These are phyloP conservation scores for Sebastes glaucus DNA, from an alignment of 2,797 vertebrate genomes.

Conservation along the genomic window DNA sequence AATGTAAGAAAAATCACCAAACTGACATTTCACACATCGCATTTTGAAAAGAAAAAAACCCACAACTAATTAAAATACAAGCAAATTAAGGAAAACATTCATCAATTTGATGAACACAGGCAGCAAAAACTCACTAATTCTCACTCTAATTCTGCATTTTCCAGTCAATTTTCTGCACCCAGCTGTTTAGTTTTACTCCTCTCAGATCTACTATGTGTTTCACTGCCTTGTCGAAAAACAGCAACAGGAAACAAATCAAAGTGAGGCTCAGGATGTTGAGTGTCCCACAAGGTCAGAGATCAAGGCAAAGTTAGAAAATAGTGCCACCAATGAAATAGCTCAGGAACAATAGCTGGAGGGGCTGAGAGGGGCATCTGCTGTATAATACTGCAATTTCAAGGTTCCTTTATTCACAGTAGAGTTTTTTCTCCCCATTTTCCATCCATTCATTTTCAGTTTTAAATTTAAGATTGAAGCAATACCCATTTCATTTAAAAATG, in stretches of 20 bases:
- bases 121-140: background rate
- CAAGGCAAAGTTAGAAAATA: slow-evolving; percentile 24
- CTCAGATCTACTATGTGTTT: slow-evolving; percentile 3
- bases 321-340: background rate
- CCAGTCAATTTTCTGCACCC: background rate
- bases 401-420: slow-evolving; percentile 33
- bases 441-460: slow-evolving; percentile 32
- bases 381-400: slow-evolving; percentile 40
- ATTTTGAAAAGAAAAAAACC: background rate
- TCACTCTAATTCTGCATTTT: background rate
- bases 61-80: background rate
- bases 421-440: background rate
- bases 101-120: background rate
- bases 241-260: slow-evolving; percentile 38
- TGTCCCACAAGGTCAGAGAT: slow-evolving; percentile 34
- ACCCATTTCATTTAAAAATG: slow-evolving; percentile 46
- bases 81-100: background rate
- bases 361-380: slow-evolving; percentile 2
- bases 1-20: background rate
- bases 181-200: background rate
- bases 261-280: background rate
- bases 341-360: slow-evolving; percentile 6
- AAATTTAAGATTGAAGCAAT: slow-evolving; percentile 39
- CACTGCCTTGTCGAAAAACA: background rate
- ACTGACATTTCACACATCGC: background rate